Evolutionary conservation across 2,113 vertebrate species (phyloP), one percentile per base, ranked within the genome.

Genomic region (Cricetomys ansorgei): DNA sequence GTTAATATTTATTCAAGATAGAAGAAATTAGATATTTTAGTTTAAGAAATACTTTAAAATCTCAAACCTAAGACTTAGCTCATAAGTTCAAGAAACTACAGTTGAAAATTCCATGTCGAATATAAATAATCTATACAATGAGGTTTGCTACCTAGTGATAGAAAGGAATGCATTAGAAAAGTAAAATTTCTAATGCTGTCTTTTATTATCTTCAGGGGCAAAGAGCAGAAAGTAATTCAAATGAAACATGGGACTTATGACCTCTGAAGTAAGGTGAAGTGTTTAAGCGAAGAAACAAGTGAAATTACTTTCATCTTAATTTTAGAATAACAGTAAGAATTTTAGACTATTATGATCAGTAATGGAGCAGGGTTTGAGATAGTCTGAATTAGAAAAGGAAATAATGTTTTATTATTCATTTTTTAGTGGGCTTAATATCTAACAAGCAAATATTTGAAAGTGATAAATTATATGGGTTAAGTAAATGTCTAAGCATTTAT

Each of bases 301-400:
- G 3, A 79, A 48, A 10, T 21, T 11, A 59, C 0, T 50, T 87
- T 77, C 45, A 23, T 43, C 8, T 73, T 23, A 37, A 5, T 81
- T 29, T 43, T 40, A 48, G 37, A 23, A 37, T 84, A 29, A 80
- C 25, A 92, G 7, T 40, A 73, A 45, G 3, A 5, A 91, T 77
- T 88, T 45, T 85, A 21, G 17, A 70, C 34, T 59, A 80, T n/a
- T 45, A 4, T 93, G 37, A 55, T 4, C 89, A 27, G 9, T 6
- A 1, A 57, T 15, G 15, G 17, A 0, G 0, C 10, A 77, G 2
- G 85, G 29, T 1, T 13, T 83, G 21, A 57, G 1, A 16, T 15
- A 65, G 37, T 67, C 84, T 90, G 3, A 96, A 55, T 48, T 83
- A 27, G 75, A 50, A 88, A 8, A 34, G 1, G 25, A 59, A 62